Evolutionary conservation across 2,113 vertebrate genomes (phyloP).

Genomic region (Pseudorasbora parva): DNA sequence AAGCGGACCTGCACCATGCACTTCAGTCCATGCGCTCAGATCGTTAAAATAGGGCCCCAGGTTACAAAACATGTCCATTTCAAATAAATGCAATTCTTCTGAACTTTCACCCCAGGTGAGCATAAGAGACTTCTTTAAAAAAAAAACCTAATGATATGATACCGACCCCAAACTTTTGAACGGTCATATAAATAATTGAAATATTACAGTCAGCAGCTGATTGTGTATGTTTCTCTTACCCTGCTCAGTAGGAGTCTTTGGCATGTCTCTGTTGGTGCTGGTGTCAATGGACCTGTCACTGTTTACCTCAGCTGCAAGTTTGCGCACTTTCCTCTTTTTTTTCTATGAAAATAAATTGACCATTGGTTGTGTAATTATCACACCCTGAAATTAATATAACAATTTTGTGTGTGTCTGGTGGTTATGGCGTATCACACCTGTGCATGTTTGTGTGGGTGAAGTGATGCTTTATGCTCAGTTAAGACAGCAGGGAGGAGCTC

Average conservation of each 20-base stretch:
- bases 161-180: neutral
- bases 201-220: neutral
- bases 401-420: neutral
- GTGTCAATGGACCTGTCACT: constrained; percentile 58
- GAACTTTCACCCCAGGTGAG: too few relatives aligned
- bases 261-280: constrained; percentile 52
- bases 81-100: too few relatives aligned
- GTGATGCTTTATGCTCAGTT: constrained; percentile 54
- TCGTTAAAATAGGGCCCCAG: too few relatives aligned
- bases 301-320: constrained; percentile 68
- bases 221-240: constrained; percentile 57
- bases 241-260: constrained; percentile 47
- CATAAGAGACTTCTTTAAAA: neutral
- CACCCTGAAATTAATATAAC: neutral
- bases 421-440: constrained; percentile 41
- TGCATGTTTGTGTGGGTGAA: constrained; percentile 45
- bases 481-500: constrained; percentile 59
- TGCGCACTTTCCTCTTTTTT: constrained; percentile 76
- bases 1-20: too few relatives aligned
- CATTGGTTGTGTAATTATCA: neutral
- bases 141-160: neutral
- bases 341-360: constrained; percentile 63
- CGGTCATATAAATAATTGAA: neutral
- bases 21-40: too few relatives aligned
- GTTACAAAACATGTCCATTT: too few relatives aligned